Percentiles rank a stretch among this genome's conserved stretches.
Conservation (phyloP, 2,888 invertebrate species). For the Griposia aprilina region DNA sequence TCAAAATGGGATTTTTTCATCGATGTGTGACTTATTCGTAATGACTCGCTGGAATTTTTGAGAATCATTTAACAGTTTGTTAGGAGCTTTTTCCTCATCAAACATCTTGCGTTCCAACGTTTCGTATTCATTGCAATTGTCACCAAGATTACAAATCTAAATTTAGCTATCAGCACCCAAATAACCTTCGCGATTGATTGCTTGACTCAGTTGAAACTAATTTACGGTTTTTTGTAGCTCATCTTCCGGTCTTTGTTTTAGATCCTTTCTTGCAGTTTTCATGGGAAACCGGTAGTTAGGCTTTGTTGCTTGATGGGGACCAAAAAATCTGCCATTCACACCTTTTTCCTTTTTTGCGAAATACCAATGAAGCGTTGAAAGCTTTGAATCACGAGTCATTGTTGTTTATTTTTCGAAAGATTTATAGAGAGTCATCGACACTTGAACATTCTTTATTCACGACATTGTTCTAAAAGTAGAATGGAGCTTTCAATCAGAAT, state of each 20-base stretch:
- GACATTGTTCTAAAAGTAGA: not conserved
- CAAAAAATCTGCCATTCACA: conserved; percentile 48
- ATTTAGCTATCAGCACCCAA: conserved; percentile 57
- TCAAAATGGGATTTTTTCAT: not conserved
- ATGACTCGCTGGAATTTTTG: conserved; percentile 1
- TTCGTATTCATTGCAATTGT: conserved; percentile 9
- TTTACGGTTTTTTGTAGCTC: conserved; percentile 73
- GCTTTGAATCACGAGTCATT: conserved; percentile 10
- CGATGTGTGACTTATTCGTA: not conserved
- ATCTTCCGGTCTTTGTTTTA: conserved; percentile 76
- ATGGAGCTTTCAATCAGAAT: not conserved
- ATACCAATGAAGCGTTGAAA: conserved; percentile 27
- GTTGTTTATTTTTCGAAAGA: conserved; percentile 19
- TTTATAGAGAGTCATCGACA: conserved; percentile 16
- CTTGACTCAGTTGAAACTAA: conserved; percentile 73
- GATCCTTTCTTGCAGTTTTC: conserved; percentile 74
- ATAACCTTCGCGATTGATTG: conserved; percentile 73
- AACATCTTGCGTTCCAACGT: not conserved
- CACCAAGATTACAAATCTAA: conserved; percentile 29
- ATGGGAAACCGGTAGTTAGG: conserved; percentile 65
- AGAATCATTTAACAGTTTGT: conserved; percentile 27
- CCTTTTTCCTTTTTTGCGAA: conserved; percentile 24
- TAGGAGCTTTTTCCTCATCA: conserved; percentile 17
- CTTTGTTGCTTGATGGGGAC: conserved; percentile 51
- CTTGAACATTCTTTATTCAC: not conserved